phyloP scores from a whole-genome alignment of 2,797 vertebrate species.

The Gorsachius magnificus region DNA sequence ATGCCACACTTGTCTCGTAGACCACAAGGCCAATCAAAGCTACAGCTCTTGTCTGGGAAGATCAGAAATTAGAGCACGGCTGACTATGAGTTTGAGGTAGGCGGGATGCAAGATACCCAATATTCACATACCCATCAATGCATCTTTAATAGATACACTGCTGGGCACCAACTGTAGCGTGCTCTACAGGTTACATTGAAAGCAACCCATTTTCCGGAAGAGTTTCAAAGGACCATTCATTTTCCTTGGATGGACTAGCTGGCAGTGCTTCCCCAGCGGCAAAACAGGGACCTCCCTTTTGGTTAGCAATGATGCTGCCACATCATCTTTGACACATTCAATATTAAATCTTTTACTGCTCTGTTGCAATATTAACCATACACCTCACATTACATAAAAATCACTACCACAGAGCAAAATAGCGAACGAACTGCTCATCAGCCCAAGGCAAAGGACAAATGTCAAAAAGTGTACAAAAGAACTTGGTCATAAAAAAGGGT shows the following conservation, averaged over 20 bases:
- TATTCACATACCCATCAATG: neutral
- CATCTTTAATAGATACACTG: neutral
- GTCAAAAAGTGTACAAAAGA: neutral
- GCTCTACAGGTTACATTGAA: fast-evolving
- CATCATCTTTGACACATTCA: neutral
- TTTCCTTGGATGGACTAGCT: neutral
- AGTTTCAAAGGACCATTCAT: neutral
- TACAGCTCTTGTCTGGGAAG: neutral
- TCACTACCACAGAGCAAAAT: neutral
- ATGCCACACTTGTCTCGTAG: neutral
- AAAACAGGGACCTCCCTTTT: neutral
- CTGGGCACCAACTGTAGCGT: neutral
- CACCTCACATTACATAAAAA: neutral
- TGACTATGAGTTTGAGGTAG: neutral
- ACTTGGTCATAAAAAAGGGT: neutral
- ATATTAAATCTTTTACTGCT: neutral
- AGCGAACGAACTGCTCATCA: neutral
- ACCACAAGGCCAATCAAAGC: neutral
- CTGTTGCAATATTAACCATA: neutral
- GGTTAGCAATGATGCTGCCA: neutral
- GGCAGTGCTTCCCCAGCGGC: neutral
- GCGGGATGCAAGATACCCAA: neutral
- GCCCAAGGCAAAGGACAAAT: neutral
- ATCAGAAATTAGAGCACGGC: neutral
- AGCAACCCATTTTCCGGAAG: neutral